phyloP scores from a whole-genome alignment of 2,888 invertebrate species.

The Mactromeris polynyma region DNA sequence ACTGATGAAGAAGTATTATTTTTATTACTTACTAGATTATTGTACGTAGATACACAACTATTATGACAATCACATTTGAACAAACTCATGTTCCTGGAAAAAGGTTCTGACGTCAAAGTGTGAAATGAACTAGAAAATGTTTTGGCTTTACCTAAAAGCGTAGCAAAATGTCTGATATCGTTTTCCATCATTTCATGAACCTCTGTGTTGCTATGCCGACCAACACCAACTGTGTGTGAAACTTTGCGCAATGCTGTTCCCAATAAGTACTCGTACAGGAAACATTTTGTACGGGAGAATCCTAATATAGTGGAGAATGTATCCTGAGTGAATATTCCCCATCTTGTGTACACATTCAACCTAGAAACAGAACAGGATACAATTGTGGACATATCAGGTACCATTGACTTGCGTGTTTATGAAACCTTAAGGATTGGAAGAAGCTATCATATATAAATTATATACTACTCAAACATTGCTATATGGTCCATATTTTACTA shows the following conservation, averaged over 20 bases:
- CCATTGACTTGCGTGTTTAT: neutral
- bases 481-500: too few relatives aligned
- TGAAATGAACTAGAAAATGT: too few relatives aligned
- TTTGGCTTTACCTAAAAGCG: conserved; percentile 77
- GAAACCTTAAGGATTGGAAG: neutral
- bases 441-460: neutral
- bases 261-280: neutral
- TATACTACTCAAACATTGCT: too few relatives aligned
- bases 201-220: conserved; percentile 83
- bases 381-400: neutral
- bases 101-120: too few relatives aligned
- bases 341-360: conserved; percentile 57
- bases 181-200: conserved; percentile 80
- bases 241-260: neutral
- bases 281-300: neutral
- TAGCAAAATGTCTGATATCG: conserved; percentile 83
- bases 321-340: conserved; percentile 48
- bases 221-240: conserved; percentile 81
- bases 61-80: too few relatives aligned
- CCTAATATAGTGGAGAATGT: neutral
- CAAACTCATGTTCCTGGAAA: too few relatives aligned
- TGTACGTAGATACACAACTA: too few relatives aligned
- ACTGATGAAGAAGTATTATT: too few relatives aligned
- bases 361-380: conserved; percentile 23
- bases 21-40: too few relatives aligned